Conservation (phyloP, 1,140 invertebrate genomes). For the Rhynchophorus ferrugineus region DNA sequence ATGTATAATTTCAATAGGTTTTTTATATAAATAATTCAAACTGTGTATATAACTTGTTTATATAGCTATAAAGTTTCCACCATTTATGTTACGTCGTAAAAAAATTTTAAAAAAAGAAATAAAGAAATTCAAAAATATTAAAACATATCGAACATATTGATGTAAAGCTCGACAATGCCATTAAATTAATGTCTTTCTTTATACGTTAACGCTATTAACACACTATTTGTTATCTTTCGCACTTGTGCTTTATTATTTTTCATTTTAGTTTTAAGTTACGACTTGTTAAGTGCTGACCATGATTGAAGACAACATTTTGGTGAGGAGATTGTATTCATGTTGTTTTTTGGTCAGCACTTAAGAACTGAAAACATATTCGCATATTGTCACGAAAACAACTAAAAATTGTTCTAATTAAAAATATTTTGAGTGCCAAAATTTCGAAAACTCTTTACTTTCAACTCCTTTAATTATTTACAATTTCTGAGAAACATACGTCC, state of each 20-base stretch:
- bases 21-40: not conserved
- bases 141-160: not conserved
- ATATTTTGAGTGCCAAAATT: constrained; percentile 14
- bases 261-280: no score
- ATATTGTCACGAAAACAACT: no score
- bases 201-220: not conserved
- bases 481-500: constrained; percentile 14
- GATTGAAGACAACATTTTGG: no score
- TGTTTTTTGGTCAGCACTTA: no score
- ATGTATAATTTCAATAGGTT: not conserved
- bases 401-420: no score
- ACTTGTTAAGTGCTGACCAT: no score
- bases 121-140: not conserved
- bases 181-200: not conserved
- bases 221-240: no score
- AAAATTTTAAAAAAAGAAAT: not conserved
- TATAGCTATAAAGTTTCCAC: not conserved
- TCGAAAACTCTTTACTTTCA: constrained; percentile 1
- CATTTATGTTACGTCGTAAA: not conserved
- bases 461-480: constrained; percentile 1
- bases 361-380: no score
- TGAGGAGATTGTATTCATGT: no score
- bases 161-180: not conserved
- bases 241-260: no score
- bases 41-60: not conserved